Evolutionary conservation across 1,140 invertebrate genomes (phyloP).

Genomic region (Drosophila auraria): DNA sequence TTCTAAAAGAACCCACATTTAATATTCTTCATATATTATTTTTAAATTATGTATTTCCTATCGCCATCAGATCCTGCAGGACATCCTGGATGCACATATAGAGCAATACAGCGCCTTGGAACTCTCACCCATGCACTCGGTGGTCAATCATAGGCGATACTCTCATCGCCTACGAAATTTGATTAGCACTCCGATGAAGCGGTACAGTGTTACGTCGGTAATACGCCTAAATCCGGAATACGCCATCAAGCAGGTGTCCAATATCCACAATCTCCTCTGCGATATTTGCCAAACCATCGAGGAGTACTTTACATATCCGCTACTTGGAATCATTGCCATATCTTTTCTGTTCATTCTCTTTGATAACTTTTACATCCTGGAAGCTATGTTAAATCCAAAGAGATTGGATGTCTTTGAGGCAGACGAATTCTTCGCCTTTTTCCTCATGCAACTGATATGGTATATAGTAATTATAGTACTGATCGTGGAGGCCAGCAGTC

Average conservation of each 20-base stretch:
- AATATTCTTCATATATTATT: no score
- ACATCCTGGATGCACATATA: constrained; percentile 74
- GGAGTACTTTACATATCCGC: constrained; percentile 81
- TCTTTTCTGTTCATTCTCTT: constrained; percentile 82
- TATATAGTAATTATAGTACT: constrained; percentile 80
- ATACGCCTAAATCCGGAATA: constrained; percentile 78
- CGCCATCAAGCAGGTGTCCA: constrained; percentile 75
- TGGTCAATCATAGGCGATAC: constrained; percentile 58
- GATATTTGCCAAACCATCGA: constrained; percentile 81
- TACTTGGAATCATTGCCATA: constrained; percentile 78
- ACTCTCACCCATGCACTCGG: constrained; percentile 75
- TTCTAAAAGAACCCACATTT: no score
- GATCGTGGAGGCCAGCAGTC: constrained; percentile 78
- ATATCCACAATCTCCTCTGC: constrained; percentile 80
- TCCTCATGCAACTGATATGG: constrained; percentile 77
- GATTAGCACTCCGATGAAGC: constrained; percentile 60
- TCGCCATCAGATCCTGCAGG: constrained; percentile 66
- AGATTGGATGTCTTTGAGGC: constrained; percentile 71
- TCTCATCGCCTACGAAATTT: constrained; percentile 54
- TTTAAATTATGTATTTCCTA: neutral
- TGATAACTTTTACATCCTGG: constrained; percentile 81
- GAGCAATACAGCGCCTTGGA: constrained; percentile 68
- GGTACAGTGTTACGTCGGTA: constrained; percentile 77
- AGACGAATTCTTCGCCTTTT: constrained; percentile 83
- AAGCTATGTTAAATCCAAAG: constrained; percentile 71